Conservation (phyloP, 2,113 vertebrate species). For the Aramus guarauna region DNA sequence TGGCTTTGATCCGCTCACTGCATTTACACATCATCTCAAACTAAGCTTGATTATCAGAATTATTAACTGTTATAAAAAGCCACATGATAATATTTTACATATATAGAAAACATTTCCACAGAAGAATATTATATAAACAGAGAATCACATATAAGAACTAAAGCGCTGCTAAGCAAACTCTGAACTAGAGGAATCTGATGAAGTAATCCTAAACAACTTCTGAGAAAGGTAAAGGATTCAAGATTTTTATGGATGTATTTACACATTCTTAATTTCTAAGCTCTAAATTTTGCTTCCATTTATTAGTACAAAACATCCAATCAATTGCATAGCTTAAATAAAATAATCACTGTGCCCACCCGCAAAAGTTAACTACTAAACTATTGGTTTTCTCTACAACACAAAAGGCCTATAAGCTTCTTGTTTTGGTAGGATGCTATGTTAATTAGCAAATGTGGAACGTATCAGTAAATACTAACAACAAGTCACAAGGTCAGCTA, state of each 20-base stretch:
- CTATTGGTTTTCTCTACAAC: not conserved
- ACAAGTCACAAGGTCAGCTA: not conserved
- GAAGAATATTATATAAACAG: not conserved
- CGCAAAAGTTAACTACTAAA: not conserved
- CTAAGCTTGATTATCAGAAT: not conserved
- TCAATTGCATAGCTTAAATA: not conserved
- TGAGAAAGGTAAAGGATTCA: not conserved
- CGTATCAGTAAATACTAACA: not conserved
- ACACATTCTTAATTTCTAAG: not conserved
- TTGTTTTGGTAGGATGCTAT: not conserved
- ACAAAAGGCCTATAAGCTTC: not conserved
- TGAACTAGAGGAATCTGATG: not conserved
- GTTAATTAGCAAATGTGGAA: not conserved
- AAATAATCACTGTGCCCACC: not conserved
- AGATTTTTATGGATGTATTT: not conserved
- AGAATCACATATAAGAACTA: not conserved
- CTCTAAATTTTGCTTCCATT: not conserved
- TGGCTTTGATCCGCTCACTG: constrained; percentile 9
- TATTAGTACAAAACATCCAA: not conserved
- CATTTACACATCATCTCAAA: not conserved
- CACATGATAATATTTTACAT: not conserved
- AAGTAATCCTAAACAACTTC: not conserved
- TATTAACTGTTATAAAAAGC: not conserved
- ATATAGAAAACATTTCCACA: not conserved
- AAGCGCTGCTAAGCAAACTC: not conserved